A percentile compares a stretch with the other conserved stretches of the same genome.
Evolutionary conservation across 30 jellyfish, hydroid and myxozoan species (phyloP).

Genomic region (Mastigias papua): DNA sequence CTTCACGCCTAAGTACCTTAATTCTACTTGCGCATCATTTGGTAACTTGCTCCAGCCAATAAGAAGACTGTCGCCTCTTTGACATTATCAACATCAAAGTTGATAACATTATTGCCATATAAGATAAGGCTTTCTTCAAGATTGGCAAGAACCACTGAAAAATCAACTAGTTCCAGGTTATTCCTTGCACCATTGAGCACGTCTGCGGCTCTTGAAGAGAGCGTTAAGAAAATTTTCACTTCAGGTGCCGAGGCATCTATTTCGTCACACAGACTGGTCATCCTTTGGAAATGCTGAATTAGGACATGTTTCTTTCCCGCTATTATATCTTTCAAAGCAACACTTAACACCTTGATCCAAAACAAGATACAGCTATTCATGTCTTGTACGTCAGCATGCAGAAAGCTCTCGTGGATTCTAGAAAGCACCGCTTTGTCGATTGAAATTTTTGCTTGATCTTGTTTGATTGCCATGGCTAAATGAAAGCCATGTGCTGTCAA

Average conservation of each 20-base stretch:
- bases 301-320: slow-evolving; percentile 9
- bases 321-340: neutral
- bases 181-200: neutral
- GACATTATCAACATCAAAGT: neutral
- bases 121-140: neutral
- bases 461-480: slow-evolving; percentile 8
- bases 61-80: neutral
- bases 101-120: neutral
- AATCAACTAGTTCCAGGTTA: neutral
- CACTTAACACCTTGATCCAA: neutral
- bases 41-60: neutral
- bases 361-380: slow-evolving; percentile 3
- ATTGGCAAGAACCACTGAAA: neutral
- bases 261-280: neutral
- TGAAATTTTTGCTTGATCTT: neutral
- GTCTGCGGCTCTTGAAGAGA: neutral
- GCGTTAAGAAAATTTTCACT: neutral
- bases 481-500: slow-evolving; percentile 3
- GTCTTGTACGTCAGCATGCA: neutral
- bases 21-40: neutral
- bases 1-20: neutral
- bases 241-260: neutral
- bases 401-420: slow-evolving; percentile 1
- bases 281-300: neutral
- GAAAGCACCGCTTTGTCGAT: slow-evolving; percentile 6